phyloP scores from a whole-genome alignment of 2,113 vertebrate species.

The Lates calcarifer region DNA sequence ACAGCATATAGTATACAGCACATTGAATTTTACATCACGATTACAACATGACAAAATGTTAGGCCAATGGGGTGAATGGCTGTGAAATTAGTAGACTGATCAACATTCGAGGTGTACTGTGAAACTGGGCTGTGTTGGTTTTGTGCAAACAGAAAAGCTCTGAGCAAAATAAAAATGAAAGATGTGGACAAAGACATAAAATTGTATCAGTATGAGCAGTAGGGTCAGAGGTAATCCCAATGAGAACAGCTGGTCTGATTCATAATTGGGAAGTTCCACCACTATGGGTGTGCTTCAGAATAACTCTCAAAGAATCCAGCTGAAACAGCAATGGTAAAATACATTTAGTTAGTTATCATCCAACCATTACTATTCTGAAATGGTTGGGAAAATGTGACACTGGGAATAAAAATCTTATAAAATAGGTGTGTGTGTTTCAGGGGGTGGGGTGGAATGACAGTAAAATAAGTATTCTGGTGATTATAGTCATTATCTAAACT shows the following conservation, averaged over 20 bases:
- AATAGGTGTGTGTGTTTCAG: not conserved
- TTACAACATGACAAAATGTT: not conserved
- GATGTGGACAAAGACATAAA: not conserved
- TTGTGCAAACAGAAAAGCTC: not conserved
- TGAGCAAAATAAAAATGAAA: not conserved
- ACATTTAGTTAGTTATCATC: not conserved
- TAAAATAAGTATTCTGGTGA: not conserved
- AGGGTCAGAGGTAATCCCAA: conserved; percentile 1
- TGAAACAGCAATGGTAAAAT: not conserved
- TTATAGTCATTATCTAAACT: conserved; percentile 36
- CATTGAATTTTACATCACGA: not conserved
- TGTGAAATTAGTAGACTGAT: too few species aligned
- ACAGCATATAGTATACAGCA: not conserved
- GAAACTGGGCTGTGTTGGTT: not conserved
- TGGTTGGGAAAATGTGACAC: not conserved
- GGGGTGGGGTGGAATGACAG: not conserved
- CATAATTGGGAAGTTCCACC: conserved; percentile 50
- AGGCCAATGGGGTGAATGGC: not conserved
- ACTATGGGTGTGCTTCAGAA: conserved; percentile 30
- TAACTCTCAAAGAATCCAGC: conserved; percentile 6
- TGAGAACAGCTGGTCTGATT: conserved; percentile 40
- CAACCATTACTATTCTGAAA: not conserved
- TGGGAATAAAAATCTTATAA: not conserved
- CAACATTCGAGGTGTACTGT: not conserved
- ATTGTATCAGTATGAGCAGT: not conserved